Evolutionary conservation across 2,888 invertebrate species (phyloP).

Genomic region (Bombyx huttoni): DNA sequence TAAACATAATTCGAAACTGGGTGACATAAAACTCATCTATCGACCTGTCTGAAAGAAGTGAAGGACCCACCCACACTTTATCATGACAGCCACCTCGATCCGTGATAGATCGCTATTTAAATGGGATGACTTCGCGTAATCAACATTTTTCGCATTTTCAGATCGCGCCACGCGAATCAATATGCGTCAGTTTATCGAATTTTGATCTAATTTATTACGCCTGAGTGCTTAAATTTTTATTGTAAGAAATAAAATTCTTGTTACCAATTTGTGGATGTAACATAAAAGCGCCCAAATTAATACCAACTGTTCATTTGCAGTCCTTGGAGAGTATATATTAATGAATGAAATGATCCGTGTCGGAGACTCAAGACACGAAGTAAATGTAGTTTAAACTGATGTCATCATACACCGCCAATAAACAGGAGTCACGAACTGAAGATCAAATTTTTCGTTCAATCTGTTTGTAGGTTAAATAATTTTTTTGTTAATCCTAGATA

Average conservation of each 20-base stretch:
- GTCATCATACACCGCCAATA: neutral
- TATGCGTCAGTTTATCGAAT: too few relatives aligned
- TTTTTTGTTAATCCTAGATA: too few relatives aligned
- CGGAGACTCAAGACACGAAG: neutral
- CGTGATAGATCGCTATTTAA: neutral
- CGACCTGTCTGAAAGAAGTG: slow-evolving; percentile 28
- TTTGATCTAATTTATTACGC: too few relatives aligned
- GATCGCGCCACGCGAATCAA: too few relatives aligned
- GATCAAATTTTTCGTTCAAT: too few relatives aligned
- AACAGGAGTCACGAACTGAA: too few relatives aligned
- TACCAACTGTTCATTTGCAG: neutral
- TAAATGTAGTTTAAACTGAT: neutral
- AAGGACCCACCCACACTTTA: slow-evolving; percentile 22
- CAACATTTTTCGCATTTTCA: neutral
- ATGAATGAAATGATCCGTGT: neutral
- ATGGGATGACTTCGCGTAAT: neutral
- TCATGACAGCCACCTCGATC: neutral
- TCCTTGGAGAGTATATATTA: neutral
- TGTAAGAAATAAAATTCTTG: too few relatives aligned
- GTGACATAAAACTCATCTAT: slow-evolving; percentile 52
- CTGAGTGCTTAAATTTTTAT: too few relatives aligned
- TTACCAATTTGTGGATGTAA: neutral
- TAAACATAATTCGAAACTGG: slow-evolving; percentile 30
- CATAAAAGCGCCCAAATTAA: neutral
- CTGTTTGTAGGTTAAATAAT: too few relatives aligned